These are phyloP conservation scores for Pseudorectes ferrugineus DNA, from an alignment of 2,113 vertebrate genomes.

Conservation along the genomic window DNA sequence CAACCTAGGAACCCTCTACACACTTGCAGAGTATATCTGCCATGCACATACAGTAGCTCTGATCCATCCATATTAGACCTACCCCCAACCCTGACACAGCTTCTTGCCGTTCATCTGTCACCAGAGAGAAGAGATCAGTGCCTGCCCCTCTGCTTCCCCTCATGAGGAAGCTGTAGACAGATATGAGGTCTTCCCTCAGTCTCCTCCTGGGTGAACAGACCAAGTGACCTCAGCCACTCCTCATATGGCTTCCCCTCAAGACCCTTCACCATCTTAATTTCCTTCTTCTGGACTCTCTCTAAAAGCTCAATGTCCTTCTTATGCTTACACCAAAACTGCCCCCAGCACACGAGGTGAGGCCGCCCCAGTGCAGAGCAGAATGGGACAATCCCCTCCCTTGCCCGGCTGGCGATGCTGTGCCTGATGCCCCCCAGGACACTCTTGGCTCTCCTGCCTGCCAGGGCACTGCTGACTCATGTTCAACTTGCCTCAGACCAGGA, in stretches of 20 bases:
- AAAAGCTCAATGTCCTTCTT: background rate
- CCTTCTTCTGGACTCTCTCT: background rate
- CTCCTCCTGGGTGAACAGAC: background rate
- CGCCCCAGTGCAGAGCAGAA: background rate
- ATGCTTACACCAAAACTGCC: background rate
- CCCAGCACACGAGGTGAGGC: background rate
- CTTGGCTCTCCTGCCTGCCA: background rate
- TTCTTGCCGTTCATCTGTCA: background rate
- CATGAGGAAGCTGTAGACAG: background rate
- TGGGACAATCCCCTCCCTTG: background rate
- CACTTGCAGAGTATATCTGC: background rate
- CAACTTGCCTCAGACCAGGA: background rate
- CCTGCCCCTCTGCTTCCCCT: background rate
- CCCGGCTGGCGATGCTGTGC: background rate
- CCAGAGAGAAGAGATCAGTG: background rate
- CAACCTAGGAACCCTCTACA: background rate
- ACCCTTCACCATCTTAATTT: background rate
- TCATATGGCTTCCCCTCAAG: background rate
- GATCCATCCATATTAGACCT: background rate
- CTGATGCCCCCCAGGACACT: fast-evolving
- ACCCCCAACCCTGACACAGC: background rate
- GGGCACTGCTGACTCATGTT: background rate
- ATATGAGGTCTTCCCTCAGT: background rate
- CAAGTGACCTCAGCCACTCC: background rate
- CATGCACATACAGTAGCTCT: background rate